Conservation (phyloP, 2,113 vertebrate genomes). For the Tyto alba region DNA sequence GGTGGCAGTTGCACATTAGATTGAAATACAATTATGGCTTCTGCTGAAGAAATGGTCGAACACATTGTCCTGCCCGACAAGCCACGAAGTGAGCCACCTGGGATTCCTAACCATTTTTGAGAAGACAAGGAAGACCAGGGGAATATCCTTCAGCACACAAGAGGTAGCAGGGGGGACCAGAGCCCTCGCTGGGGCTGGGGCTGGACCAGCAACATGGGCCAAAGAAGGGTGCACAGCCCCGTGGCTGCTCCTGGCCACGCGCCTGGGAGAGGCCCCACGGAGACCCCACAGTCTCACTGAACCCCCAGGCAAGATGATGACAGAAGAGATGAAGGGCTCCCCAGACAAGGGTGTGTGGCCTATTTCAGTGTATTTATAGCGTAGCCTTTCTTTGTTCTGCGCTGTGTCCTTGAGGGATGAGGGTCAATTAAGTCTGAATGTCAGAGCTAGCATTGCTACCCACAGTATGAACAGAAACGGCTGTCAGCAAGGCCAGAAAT, state of each 20-base stretch:
- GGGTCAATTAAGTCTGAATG: background rate
- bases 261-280: background rate
- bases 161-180: background rate
- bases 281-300: background rate
- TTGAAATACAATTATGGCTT: background rate
- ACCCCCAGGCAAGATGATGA: accelerated
- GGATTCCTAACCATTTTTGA: background rate
- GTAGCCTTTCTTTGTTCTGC: background rate
- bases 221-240: background rate
- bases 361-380: background rate
- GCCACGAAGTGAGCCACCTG: accelerated
- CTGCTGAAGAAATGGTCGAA: background rate
- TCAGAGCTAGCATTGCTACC: background rate
- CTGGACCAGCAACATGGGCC: background rate
- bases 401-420: background rate
- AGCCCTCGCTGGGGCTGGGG: accelerated
- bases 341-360: background rate
- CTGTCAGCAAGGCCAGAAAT: background rate
- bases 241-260: accelerated
- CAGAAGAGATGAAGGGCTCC: background rate
- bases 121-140: background rate
- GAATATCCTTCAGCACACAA: background rate
- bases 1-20: background rate
- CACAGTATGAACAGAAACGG: background rate
- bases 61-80: background rate